phyloP scores from a whole-genome alignment of 2,888 invertebrate genomes.

The Cyclophora albipunctata region DNA sequence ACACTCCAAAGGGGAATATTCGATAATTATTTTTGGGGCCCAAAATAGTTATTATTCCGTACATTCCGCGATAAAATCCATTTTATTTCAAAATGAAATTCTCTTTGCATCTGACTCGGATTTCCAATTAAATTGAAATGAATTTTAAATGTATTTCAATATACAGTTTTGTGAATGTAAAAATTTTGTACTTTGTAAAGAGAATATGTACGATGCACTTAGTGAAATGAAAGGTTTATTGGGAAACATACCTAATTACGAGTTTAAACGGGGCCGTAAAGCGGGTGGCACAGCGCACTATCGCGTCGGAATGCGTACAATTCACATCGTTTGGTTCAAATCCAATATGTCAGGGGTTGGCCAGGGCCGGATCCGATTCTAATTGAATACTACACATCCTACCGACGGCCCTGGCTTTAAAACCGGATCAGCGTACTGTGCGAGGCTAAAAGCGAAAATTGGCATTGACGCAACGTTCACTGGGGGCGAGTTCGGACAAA shows the following conservation, averaged over 20 bases:
- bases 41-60: slow-evolving; percentile 4
- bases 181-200: too few relatives aligned
- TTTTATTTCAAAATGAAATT: too few relatives aligned
- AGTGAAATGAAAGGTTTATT: too few relatives aligned
- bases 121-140: too few relatives aligned
- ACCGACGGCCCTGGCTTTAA: slow-evolving; percentile 16
- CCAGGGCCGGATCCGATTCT: slow-evolving; percentile 20
- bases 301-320: slow-evolving; percentile 8
- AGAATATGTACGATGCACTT: too few relatives aligned
- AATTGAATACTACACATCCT: slow-evolving; percentile 36
- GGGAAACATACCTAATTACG: too few relatives aligned
- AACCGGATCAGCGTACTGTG: slow-evolving; percentile 18
- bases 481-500: slow-evolving; percentile 10
- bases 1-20: slow-evolving; percentile 34
- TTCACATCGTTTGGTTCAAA: slow-evolving; percentile 25
- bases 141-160: too few relatives aligned
- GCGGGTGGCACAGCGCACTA: too few relatives aligned
- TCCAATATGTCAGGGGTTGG: slow-evolving; percentile 29
- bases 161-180: too few relatives aligned
- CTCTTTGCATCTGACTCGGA: too few relatives aligned
- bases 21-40: slow-evolving; percentile 34
- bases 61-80: too few relatives aligned
- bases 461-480: slow-evolving; percentile 7
- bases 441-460: slow-evolving; percentile 14
- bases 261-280: too few relatives aligned